Percentiles rank a stretch among this genome's conserved stretches.
phyloP scores from a whole-genome alignment of 2,113 vertebrate genomes.

The Bagarius yarrelli region DNA sequence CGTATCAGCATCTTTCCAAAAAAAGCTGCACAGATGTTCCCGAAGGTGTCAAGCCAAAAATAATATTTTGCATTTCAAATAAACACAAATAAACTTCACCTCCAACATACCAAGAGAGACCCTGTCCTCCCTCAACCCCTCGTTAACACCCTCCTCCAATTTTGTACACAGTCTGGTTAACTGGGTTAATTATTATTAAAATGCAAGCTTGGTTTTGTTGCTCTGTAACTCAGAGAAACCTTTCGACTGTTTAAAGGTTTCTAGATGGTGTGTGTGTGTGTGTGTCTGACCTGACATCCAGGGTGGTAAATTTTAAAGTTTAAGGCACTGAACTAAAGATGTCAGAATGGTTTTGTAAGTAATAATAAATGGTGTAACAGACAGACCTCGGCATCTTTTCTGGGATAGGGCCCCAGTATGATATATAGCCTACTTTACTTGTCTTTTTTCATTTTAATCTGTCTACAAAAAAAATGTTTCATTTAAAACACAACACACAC shows the following conservation, averaged over 20 bases:
- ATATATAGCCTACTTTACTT: neutral
- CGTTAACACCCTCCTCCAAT: no score
- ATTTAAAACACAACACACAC: no score
- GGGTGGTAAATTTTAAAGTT: conserved; percentile 4
- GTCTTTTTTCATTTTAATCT: neutral
- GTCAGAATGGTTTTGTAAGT: conserved; percentile 15
- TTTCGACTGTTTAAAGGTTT: neutral
- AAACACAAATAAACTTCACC: conserved; percentile 27
- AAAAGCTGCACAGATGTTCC: conserved; percentile 3
- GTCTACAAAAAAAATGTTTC: no score
- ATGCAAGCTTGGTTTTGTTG: neutral
- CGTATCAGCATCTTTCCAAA: neutral
- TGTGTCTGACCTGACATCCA: neutral
- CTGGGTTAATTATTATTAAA: neutral
- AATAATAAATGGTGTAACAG: conserved; percentile 14
- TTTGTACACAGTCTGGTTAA: conserved; percentile 10
- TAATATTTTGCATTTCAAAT: conserved; percentile 30
- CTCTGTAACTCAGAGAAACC: neutral
- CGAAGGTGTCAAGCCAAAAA: neutral
- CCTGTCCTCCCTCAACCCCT: no score
- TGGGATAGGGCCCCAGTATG: neutral
- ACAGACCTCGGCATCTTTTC: neutral
- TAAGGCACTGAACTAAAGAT: neutral
- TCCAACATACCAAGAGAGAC: conserved; percentile 5
- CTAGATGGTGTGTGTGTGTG: no score